Evolutionary conservation across 2,888 invertebrate genomes (phyloP).

Genomic region (Doris montereyensis): DNA sequence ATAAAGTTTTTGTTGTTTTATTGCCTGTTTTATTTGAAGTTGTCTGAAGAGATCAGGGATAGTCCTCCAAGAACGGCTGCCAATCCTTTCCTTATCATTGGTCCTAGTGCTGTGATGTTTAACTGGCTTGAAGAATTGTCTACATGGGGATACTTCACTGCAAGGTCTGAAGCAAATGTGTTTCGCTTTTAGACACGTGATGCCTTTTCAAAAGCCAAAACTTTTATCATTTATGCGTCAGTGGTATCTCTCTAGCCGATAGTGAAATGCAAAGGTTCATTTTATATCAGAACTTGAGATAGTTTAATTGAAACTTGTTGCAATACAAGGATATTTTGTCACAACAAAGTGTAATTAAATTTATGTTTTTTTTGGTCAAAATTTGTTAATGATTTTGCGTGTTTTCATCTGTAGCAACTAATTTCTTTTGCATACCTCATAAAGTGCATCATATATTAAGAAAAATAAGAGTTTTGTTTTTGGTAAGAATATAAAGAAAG

Average conservation of each 20-base stretch:
- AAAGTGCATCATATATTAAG: too few relatives aligned
- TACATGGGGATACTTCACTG: slow-evolving; percentile 69
- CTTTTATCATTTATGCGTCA: background rate
- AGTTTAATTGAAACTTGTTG: too few relatives aligned
- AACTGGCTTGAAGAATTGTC: slow-evolving; percentile 71
- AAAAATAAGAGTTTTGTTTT: too few relatives aligned
- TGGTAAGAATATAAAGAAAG: too few relatives aligned
- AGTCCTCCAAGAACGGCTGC: slow-evolving; percentile 39
- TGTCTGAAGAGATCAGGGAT: slow-evolving; percentile 47
- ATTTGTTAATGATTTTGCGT: too few relatives aligned
- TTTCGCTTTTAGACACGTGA: background rate
- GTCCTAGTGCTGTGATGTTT: slow-evolving; percentile 67
- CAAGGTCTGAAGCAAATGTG: slow-evolving; percentile 53
- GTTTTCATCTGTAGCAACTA: too few relatives aligned
- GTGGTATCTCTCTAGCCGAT: background rate
- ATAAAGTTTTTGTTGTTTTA: too few relatives aligned
- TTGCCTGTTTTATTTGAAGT: slow-evolving; percentile 46
- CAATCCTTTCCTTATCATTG: slow-evolving; percentile 64
- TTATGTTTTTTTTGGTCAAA: too few relatives aligned
- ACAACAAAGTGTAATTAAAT: too few relatives aligned
- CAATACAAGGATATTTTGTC: too few relatives aligned
- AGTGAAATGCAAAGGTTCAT: background rate
- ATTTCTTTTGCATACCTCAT: too few relatives aligned
- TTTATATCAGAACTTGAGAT: too few relatives aligned
- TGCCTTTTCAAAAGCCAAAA: background rate